These are phyloP conservation scores for Eilema caniola DNA, from an alignment of 2,888 invertebrate species.

Conservation along the genomic window DNA sequence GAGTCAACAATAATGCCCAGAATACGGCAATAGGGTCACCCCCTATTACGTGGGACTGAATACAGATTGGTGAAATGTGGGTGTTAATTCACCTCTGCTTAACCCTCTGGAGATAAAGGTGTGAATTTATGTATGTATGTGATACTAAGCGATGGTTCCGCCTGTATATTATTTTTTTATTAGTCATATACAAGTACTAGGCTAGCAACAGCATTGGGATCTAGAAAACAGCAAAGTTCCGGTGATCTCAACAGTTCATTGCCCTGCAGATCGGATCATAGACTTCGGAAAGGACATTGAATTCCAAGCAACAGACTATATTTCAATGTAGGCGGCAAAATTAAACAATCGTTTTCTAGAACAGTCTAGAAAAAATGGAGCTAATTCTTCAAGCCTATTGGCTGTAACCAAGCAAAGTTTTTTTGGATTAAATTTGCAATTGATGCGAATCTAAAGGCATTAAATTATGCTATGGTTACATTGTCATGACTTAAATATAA, in stretches of 20 bases:
- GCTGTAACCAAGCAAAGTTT: not conserved
- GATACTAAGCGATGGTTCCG: no score
- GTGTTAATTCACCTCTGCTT: no score
- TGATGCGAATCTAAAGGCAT: conserved; percentile 5
- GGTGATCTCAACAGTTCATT: conserved; percentile 28
- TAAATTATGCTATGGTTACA: not conserved
- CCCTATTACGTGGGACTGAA: no score
- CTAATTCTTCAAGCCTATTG: not conserved
- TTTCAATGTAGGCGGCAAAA: conserved; percentile 29
- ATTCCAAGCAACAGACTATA: conserved; percentile 22
- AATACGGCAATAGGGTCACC: no score
- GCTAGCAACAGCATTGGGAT: conserved; percentile 9
- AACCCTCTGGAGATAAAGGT: no score
- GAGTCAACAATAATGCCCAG: no score
- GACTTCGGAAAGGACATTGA: conserved; percentile 16
- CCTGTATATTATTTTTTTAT: not conserved
- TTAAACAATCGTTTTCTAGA: not conserved
- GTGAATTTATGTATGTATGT: no score
- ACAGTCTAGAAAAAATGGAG: not conserved
- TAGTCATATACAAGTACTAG: not conserved
- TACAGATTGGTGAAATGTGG: no score
- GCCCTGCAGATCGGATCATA: conserved; percentile 24
- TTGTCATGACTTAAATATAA: conserved; percentile 3
- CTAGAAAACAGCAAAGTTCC: conserved; percentile 2
- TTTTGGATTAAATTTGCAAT: not conserved